These are phyloP conservation scores for Prinia subflava DNA, from an alignment of 2,113 vertebrate genomes.

Conservation along the genomic window DNA sequence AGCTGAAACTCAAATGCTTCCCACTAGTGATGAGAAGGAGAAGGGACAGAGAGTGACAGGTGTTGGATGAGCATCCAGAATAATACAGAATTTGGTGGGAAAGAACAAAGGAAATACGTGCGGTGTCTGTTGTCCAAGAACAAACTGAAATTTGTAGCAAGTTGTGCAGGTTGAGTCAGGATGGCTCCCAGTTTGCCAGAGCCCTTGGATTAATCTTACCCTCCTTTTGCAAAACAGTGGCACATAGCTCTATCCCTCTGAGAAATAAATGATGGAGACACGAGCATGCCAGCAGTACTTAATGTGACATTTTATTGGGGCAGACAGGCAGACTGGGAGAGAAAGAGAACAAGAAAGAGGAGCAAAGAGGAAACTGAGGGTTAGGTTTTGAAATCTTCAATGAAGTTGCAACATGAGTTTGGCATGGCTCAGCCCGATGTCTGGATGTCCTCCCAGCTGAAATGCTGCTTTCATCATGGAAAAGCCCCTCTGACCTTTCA, in stretches of 20 bases:
- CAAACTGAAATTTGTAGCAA: background rate
- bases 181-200: background rate
- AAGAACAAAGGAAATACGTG: background rate
- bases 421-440: background rate
- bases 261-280: background rate
- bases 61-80: background rate
- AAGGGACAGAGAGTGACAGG: background rate
- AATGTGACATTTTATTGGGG: background rate
- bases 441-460: constrained; percentile 18
- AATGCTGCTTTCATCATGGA: constrained; percentile 14
- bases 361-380: constrained; percentile 51
- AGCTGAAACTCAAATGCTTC: background rate
- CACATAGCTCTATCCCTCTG: constrained; percentile 25
- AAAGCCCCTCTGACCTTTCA: constrained; percentile 4
- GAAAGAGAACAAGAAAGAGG: constrained; percentile 26
- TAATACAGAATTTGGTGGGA: background rate
- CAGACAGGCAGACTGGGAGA: constrained; percentile 8
- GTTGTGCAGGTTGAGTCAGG: background rate
- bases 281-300: background rate
- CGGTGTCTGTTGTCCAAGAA: background rate
- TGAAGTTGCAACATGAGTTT: constrained; percentile 47
- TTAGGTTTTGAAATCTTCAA: constrained; percentile 50
- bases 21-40: background rate
- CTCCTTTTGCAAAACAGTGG: constrained; percentile 24
- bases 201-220: background rate